These are phyloP conservation scores for Drosophila limbata DNA, from an alignment of 2,888 invertebrate genomes.

Conservation along the genomic window DNA sequence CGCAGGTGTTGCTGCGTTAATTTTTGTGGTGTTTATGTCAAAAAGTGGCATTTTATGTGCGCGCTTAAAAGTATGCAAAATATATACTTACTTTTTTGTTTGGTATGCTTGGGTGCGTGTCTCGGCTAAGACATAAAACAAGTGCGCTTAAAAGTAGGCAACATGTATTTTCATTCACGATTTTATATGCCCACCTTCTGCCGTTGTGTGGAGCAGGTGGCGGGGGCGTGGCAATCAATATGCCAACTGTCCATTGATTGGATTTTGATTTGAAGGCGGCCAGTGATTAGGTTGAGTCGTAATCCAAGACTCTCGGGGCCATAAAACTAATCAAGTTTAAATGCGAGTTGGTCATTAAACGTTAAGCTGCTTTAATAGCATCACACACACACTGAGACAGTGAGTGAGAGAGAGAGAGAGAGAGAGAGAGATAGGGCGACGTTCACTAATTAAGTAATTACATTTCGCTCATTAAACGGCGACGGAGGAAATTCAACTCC, in stretches of 20 bases:
- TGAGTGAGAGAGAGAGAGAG: background rate
- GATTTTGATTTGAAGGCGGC: constrained; percentile 68
- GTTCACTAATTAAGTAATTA: constrained; percentile 79
- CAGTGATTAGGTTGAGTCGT: constrained; percentile 49
- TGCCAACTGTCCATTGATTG: constrained; percentile 75
- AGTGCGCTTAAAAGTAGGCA: constrained; percentile 72
- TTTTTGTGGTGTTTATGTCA: constrained; percentile 75
- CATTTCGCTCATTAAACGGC: constrained; percentile 79
- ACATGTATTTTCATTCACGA: constrained; percentile 48
- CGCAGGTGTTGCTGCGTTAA: constrained; percentile 69
- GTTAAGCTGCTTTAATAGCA: constrained; percentile 73
- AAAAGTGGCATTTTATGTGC: constrained; percentile 75
- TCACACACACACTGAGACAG: constrained; percentile 23
- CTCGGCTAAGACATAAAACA: constrained; percentile 43
- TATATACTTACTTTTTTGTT: constrained; percentile 41
- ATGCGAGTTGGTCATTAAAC: constrained; percentile 65
- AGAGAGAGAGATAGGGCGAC: constrained; percentile 5
- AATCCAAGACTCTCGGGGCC: constrained; percentile 24
- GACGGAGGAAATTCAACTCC: constrained; percentile 69
- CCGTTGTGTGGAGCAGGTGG: background rate
- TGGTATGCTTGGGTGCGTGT: constrained; percentile 23
- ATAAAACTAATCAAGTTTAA: constrained; percentile 80
- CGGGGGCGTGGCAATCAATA: constrained; percentile 61
- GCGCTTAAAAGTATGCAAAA: constrained; percentile 74
- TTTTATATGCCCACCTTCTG: constrained; percentile 31